Percentiles rank a stretch among this genome's conserved stretches.
phyloP scores from a whole-genome alignment of 2,113 vertebrate genomes.

The Ochotona curzoniae region DNA sequence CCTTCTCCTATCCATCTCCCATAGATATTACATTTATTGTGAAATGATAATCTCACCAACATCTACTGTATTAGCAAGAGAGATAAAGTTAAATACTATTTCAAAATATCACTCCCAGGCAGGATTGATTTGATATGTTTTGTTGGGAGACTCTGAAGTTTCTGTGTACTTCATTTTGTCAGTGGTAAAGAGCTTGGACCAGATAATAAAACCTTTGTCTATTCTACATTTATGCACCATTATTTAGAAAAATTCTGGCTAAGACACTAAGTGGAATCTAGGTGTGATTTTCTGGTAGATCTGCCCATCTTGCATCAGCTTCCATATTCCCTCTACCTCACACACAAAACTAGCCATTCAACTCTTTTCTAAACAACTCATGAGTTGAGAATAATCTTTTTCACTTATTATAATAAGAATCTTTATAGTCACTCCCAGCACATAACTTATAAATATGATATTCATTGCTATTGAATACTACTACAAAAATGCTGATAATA shows the following conservation, averaged over 20 bases:
- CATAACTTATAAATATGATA: neutral
- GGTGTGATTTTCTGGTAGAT: constrained; percentile 9
- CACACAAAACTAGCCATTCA: neutral
- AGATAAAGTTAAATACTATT: neutral
- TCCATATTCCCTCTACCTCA: neutral
- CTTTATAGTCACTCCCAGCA: neutral
- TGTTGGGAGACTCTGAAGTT: neutral
- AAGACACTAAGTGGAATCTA: neutral
- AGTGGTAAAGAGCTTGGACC: neutral
- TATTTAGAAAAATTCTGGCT: neutral
- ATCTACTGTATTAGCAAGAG: neutral
- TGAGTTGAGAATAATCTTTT: constrained; percentile 17
- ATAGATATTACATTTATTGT: neutral
- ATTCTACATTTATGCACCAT: neutral
- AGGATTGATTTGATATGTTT: neutral
- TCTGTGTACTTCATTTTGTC: no score
- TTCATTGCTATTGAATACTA: neutral
- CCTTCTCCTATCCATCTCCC: neutral
- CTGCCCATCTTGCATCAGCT: neutral
- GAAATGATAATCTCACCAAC: neutral
- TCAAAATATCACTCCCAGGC: neutral
- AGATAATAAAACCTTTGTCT: neutral
- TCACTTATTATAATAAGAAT: neutral
- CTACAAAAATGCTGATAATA: neutral
- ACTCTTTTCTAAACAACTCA: constrained; percentile 29